A percentile compares a stretch with the other conserved stretches of the same genome.
Conservation (phyloP, 2,113 vertebrate genomes). For the Ciconia stormi region DNA sequence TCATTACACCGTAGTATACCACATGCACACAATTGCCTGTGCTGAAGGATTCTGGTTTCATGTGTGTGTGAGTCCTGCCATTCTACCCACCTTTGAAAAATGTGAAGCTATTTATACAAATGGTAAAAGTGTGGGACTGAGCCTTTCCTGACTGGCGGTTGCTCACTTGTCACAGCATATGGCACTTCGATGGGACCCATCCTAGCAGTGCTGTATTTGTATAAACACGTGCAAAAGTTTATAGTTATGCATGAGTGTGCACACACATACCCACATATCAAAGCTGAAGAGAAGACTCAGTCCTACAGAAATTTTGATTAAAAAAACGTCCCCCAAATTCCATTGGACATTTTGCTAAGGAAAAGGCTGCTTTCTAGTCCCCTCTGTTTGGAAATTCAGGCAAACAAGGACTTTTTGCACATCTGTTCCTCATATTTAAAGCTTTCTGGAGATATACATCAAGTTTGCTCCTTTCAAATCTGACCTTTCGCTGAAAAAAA, state of each 20-base stretch:
- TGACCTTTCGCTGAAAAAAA: not conserved
- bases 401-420: not conserved
- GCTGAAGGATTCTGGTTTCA: not conserved
- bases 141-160: not conserved
- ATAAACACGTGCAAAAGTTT: not conserved
- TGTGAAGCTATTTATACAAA: not conserved
- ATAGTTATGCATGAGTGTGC: not conserved
- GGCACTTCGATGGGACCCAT: not conserved
- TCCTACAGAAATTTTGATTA: not conserved
- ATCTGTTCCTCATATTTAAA: not conserved
- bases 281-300: not conserved
- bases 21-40: rapidly evolving
- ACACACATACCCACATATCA: not conserved
- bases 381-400: not conserved
- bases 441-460: not conserved
- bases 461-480: not conserved
- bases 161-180: not conserved
- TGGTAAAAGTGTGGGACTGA: not conserved
- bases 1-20: rapidly evolving
- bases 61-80: not conserved
- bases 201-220: not conserved
- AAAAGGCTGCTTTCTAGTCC: not conserved
- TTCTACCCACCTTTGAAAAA: not conserved
- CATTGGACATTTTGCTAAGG: not conserved
- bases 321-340: not conserved